Conservation (phyloP, 92 coral and sea anemone genomes). For the Heteractis magnifica region DNA sequence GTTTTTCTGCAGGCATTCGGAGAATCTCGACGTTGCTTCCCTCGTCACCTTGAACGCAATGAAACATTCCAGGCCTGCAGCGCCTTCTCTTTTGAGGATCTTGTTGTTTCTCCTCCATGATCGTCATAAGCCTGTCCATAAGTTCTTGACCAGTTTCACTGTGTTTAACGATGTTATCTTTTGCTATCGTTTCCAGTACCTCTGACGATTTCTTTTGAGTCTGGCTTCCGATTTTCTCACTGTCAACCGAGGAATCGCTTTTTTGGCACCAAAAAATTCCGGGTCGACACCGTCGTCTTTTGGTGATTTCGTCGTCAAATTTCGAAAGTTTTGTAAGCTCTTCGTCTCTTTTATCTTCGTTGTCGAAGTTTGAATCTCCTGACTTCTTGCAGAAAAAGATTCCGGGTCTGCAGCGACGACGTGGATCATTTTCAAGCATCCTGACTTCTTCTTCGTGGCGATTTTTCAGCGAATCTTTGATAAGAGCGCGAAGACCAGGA, state of each 20-base stretch:
- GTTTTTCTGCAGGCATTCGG: neutral
- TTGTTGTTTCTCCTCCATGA: neutral
- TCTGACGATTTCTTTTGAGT: neutral
- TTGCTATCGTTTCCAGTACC: neutral
- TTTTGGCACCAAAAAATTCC: conserved; percentile 21
- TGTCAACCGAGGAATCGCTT: neutral
- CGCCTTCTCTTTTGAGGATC: neutral
- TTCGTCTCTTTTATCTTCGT: neutral
- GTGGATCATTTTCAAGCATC: conserved; percentile 18
- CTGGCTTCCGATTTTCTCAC: neutral
- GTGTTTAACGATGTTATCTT: neutral
- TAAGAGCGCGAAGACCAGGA: conserved; percentile 24
- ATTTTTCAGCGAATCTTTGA: neutral
- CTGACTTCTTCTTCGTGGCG: conserved; percentile 12
- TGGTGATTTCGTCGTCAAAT: neutral
- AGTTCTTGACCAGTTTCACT: neutral
- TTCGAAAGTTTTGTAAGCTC: neutral
- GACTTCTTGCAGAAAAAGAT: conserved; percentile 18
- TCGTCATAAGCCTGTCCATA: neutral
- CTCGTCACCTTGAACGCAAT: neutral
- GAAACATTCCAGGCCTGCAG: neutral
- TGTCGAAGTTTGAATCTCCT: neutral
- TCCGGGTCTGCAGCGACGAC: conserved; percentile 18
- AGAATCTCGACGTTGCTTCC: neutral
- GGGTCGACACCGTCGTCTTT: conserved; percentile 14